A percentile compares a stretch with the other conserved stretches of the same genome.
These are phyloP conservation scores for Eriocheir sinensis DNA, from an alignment of 1,140 invertebrate genomes.

Conservation along the genomic window DNA sequence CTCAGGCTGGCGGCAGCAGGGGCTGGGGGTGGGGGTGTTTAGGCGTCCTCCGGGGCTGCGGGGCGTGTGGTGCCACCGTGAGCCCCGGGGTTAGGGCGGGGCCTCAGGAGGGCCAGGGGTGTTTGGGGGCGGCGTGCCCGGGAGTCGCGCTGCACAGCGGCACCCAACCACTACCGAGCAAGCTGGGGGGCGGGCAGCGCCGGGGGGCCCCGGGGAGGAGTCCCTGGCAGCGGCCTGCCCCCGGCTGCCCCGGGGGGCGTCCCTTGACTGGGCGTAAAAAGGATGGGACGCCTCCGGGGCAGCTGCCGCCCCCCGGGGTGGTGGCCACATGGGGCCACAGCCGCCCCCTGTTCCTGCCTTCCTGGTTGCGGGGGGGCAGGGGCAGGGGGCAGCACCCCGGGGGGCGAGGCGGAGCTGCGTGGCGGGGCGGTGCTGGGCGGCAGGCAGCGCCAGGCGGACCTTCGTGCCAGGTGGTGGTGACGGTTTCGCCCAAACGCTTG, in stretches of 20 bases:
- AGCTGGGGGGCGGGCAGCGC: not conserved
- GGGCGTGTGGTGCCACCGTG: not conserved
- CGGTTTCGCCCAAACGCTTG: not conserved
- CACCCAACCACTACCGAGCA: not conserved
- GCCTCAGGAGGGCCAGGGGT: too few species aligned
- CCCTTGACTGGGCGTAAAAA: too few species aligned
- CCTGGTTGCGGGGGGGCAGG: not conserved
- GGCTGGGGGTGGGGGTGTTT: not conserved
- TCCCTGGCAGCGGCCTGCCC: not conserved
- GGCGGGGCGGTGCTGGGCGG: not conserved
- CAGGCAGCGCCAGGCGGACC: constrained; percentile 38
- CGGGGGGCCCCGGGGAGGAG: not conserved
- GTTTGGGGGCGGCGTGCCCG: not conserved
- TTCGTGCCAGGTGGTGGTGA: constrained; percentile 48
- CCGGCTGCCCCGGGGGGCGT: too few species aligned
- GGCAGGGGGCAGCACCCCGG: not conserved
- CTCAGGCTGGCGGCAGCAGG: too few species aligned
- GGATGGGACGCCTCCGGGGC: too few species aligned
- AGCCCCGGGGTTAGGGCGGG: not conserved
- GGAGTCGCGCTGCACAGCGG: not conserved
- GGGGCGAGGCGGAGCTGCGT: not conserved
- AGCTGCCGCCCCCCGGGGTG: too few species aligned
- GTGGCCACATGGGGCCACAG: not conserved
- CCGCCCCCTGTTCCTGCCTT: not conserved
- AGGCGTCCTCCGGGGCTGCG: not conserved